These are phyloP conservation scores for Cyclopterus lumpus DNA, from an alignment of 2,797 vertebrate genomes.

Conservation along the genomic window DNA sequence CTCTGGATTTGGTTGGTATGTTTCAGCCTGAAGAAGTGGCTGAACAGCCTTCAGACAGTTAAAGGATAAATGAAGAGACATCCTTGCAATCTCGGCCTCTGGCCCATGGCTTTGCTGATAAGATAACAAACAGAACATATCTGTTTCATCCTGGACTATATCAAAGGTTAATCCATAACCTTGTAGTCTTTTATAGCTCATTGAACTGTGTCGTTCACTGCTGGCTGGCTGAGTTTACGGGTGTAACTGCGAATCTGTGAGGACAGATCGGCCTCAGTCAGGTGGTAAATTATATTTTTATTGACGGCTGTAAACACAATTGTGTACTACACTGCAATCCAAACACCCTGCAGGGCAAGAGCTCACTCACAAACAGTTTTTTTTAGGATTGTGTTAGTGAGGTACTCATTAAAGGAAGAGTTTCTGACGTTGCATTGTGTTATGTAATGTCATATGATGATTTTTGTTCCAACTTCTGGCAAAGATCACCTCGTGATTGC, in stretches of 20 bases:
- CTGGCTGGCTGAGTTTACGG: slow-evolving; percentile 13
- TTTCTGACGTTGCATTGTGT: neutral
- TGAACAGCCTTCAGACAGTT: slow-evolving; percentile 8
- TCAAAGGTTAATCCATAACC: slow-evolving; percentile 60
- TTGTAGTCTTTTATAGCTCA: slow-evolving; percentile 23
- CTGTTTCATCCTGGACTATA: slow-evolving; percentile 13
- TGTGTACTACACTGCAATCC: neutral
- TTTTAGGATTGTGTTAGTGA: neutral
- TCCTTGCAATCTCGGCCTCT: slow-evolving; percentile 25
- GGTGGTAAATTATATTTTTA: neutral
- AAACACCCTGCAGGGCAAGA: neutral
- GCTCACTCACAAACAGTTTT: neutral
- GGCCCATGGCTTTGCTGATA: slow-evolving; percentile 25
- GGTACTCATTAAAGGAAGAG: neutral
- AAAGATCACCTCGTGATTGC: slow-evolving; percentile 1
- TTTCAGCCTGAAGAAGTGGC: slow-evolving; percentile 15
- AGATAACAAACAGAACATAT: slow-evolving; percentile 37
- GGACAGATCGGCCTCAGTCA: slow-evolving; percentile 1
- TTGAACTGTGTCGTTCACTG: slow-evolving; percentile 9
- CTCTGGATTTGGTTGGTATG: slow-evolving; percentile 12
- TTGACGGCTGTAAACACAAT: slow-evolving; percentile 1
- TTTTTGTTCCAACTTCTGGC: neutral
- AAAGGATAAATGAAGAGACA: neutral
- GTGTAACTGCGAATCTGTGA: slow-evolving; percentile 7
- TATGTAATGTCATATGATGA: slow-evolving; percentile 6